Evolutionary conservation across 1,140 invertebrate species (phyloP), one percentile per base, ranked within the genome.

Genomic region (Drosophila oshimai): DNA sequence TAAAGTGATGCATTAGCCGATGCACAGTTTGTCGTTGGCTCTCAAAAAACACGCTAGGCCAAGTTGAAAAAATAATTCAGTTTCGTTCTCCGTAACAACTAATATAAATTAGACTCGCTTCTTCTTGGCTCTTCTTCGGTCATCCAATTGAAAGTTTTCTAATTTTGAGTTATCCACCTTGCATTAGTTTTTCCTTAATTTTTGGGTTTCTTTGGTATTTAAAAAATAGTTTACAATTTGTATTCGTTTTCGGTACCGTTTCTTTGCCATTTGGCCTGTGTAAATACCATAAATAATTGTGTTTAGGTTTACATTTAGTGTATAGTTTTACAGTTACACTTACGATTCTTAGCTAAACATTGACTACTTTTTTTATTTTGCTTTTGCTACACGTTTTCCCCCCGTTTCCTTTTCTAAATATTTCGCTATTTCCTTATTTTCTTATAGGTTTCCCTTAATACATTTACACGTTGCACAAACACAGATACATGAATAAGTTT

Each of bases 141-240:
- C 17, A 44, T 29, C 51, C 49, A 68, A 69, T 75, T 68, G 34
- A 81, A 72, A 64, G 58, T 55, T 54, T 47, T 54, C 55, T 62
- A 81, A 81, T 83, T 68, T 77, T 51, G 44, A 61, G 61, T 74
- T 41, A 18, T 33, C 10, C 51, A 15, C 46, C 60, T 44, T 17
- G 22, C 36, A 42, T 73, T 61, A 26, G 4, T 41, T 42, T 57
- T 36, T 44, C 13, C 13, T 41, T 47, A 10, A 18, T 44, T 47
- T 74, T 62, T 34, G 6, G 6, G 36, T 68, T 62, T 58, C 22
- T 42, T 75, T 60, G 47, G 51, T 74, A 69, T 88, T 75, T 88
- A 87, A 81, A 86, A 87, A 86, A 86, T 86, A 87, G 76, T 86
- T 88, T 86, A 80, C 81, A 87, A 73, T 86, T 86, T 88, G 67